phyloP scores from a whole-genome alignment of 2,113 vertebrate species.

The Lethenteron camtschaticum region DNA sequence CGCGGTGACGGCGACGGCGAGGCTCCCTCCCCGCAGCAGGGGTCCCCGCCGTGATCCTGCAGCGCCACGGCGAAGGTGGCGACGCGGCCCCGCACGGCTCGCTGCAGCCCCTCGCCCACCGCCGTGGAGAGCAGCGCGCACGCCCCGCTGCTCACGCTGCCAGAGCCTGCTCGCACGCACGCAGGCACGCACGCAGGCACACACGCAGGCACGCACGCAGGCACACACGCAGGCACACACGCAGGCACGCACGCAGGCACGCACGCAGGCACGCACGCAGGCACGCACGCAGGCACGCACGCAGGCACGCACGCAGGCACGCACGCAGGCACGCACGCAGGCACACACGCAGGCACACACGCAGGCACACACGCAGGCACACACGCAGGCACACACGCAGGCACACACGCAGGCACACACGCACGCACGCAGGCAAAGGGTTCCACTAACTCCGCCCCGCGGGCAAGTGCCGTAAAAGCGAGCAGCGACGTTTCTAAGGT shows the following conservation, averaged over 20 bases:
- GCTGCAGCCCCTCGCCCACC: not conserved
- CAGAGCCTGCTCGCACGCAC: not conserved
- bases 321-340: not conserved
- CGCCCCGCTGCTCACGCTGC: slow-evolving; percentile 3
- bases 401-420: not conserved
- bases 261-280: no score
- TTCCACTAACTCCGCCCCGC: no score
- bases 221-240: not conserved
- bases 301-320: not conserved
- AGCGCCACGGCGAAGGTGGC: not conserved
- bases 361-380: not conserved
- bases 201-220: no score
- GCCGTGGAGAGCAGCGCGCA: not conserved
- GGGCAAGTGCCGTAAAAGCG: no score
- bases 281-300: not conserved
- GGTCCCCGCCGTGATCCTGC: slow-evolving; percentile 3
- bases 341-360: not conserved
- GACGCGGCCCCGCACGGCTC: not conserved
- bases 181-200: not conserved
- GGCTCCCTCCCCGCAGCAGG: not conserved
- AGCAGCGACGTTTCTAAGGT: no score
- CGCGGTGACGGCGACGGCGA: not conserved
- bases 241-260: no score
- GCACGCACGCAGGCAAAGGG: no score
- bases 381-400: not conserved